Base-by-base conservation (phyloP, 2,797 vertebrate species). In the Ambastaia sidthimunki region DNA sequence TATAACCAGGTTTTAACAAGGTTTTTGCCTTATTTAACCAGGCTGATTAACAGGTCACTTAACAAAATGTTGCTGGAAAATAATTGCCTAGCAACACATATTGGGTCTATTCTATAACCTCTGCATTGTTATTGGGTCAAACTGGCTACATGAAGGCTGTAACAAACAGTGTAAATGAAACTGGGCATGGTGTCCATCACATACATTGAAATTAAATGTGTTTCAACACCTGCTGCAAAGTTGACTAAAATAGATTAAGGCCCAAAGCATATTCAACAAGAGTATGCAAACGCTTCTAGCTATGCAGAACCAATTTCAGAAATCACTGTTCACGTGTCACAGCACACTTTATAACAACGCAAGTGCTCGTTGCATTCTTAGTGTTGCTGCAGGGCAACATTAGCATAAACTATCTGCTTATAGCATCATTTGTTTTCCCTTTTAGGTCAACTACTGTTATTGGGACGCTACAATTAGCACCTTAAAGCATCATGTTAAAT, bases 61-160 rank as follows among this genome's bases (percentile, higher is more conserved):
- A 31, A 31, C 25, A 62, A 34, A 37, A 3, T 31, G 3, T 62
- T 18, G 7, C 23, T 18, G 28, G 1, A 60, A n/a, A 23, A 25
- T 62, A 11, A 74, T 11, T 60, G 57, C 57, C 16, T 73, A 47
- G 71, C 54, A 60, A 47, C 37, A 25, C 13, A 18, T 63, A 63
- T 18, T 1, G 23, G 34, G 34, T 44, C 16, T 41, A 21, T 15
- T 69, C 47, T 23, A 47, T 28, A 10, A 44, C 9, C 41, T 11
- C 41, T 44, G 41, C 16, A 28, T 69, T 18, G 66, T 18, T 52
- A 52, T 52, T 52, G 10, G 3, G 7, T 57, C 19, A 57, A 57
- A 21, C 10, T 57, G 21, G 55, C 11, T 4, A 57, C 19, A 57
- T 23, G 10, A 10, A 44, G 41, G 9, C 41, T 44, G 9, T 44